These are phyloP conservation scores for Galerucella nymphaeae DNA, from an alignment of 2,888 invertebrate genomes.

Conservation along the genomic window DNA sequence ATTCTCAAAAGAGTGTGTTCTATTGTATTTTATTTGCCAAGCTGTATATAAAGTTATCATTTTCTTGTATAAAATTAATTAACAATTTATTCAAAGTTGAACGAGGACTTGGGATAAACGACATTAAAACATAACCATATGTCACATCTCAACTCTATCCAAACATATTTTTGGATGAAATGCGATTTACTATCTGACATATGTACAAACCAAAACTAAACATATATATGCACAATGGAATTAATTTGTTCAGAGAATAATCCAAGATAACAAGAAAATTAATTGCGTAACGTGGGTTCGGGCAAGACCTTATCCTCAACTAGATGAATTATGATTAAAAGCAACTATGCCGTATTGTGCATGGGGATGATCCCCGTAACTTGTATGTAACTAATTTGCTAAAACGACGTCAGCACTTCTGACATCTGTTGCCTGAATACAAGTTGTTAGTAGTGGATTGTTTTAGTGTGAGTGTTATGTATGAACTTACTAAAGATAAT, in stretches of 20 bases:
- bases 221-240: conserved; percentile 34
- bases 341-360: conserved; percentile 23
- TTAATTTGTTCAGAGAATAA: conserved; percentile 32
- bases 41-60: neutral
- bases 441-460: conserved; percentile 26
- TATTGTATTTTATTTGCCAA: no score
- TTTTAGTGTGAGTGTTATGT: conserved; percentile 10
- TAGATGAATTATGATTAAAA: conserved; percentile 33
- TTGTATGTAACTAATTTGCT: conserved; percentile 33
- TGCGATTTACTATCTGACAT: conserved; percentile 9
- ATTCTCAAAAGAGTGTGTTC: no score
- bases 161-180: neutral
- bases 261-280: conserved; percentile 33
- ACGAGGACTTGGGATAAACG: neutral
- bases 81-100: neutral
- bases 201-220: conserved; percentile 23
- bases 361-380: conserved; percentile 28
- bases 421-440: conserved; percentile 33
- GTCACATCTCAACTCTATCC: conserved; percentile 1
- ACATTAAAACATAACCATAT: neutral
- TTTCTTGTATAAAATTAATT: neutral
- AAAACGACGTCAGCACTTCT: conserved; percentile 32
- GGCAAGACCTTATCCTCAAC: conserved; percentile 29
- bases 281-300: conserved; percentile 25
- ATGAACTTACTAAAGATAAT: conserved; percentile 6